A percentile compares a stretch with the other conserved stretches of the same genome.
These are phyloP conservation scores for Muscicapa adusta DNA, from an alignment of 2,113 vertebrate genomes.

Conservation along the genomic window DNA sequence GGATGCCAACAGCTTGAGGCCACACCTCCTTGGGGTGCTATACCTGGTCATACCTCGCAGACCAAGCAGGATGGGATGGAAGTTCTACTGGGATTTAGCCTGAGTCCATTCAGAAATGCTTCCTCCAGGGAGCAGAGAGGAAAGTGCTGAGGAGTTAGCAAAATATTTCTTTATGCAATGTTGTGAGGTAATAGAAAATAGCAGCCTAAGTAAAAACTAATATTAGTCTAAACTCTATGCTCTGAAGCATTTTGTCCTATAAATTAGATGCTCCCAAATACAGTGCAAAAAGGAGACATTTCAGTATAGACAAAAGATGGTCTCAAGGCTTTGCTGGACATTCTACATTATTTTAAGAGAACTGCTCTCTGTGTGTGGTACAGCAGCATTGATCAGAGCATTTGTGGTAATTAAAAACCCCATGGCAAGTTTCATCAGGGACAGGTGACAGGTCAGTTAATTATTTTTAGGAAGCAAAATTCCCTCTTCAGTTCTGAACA, in stretches of 20 bases:
- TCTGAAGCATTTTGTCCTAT: not conserved
- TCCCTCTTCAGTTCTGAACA: not conserved
- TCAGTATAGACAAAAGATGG: not conserved
- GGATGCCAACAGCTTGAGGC: conserved; percentile 14
- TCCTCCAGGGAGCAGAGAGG: not conserved
- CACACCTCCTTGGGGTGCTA: not conserved
- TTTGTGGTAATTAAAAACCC: conserved; percentile 46
- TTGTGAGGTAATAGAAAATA: not conserved
- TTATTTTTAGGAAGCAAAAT: conserved; percentile 51
- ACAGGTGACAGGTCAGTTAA: conserved; percentile 34
- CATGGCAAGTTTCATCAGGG: conserved; percentile 26
- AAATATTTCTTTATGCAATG: not conserved
- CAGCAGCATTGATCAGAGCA: conserved; percentile 7
- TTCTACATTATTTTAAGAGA: not conserved
- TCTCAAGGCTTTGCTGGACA: not conserved
- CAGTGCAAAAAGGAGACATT: not conserved
- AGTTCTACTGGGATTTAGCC: not conserved
- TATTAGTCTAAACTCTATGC: not conserved
- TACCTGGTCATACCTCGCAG: not conserved
- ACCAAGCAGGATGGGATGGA: not conserved
- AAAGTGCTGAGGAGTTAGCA: not conserved
- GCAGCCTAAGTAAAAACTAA: not conserved
- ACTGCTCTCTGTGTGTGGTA: not conserved
- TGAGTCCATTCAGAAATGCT: not conserved
- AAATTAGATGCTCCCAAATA: not conserved